A percentile compares a stretch with the other conserved stretches of the same genome.
phyloP scores from a whole-genome alignment of 2,888 invertebrate genomes.

The Trisateles emortualis region DNA sequence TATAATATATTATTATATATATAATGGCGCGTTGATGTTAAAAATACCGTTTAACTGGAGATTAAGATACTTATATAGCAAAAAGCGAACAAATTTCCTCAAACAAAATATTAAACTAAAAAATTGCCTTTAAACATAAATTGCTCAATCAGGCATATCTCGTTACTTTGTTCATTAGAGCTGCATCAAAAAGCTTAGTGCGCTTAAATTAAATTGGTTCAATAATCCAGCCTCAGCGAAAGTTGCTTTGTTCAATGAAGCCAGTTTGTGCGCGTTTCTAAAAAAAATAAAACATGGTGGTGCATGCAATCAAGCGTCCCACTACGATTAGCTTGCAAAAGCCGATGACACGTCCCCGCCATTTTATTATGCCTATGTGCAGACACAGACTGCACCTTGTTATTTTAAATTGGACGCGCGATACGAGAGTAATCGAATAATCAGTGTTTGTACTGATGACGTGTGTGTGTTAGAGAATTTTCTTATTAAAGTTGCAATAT shows the following conservation, averaged over 20 bases:
- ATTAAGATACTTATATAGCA: not conserved
- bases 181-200: constrained; percentile 70
- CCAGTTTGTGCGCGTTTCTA: constrained; percentile 64
- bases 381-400: constrained; percentile 62
- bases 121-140: constrained; percentile 32
- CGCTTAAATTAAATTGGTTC: constrained; percentile 75
- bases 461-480: constrained; percentile 35
- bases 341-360: constrained; percentile 73
- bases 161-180: constrained; percentile 62
- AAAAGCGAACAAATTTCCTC: not conserved
- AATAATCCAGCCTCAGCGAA: constrained; percentile 74
- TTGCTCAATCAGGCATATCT: constrained; percentile 54
- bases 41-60: too few species aligned
- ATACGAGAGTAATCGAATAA: constrained; percentile 56
- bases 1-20: too few species aligned
- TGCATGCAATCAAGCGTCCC: constrained; percentile 77
- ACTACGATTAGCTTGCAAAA: constrained; percentile 75
- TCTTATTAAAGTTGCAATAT: not conserved
- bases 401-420: constrained; percentile 76
- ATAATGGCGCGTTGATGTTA: too few species aligned
- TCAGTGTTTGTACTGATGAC: constrained; percentile 51
- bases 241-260: constrained; percentile 78
- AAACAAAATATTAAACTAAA: constrained; percentile 12
- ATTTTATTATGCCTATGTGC: constrained; percentile 71
- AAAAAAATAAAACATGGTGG: constrained; percentile 64